Evolutionary conservation across 2,888 invertebrate genomes (phyloP).

Genomic region (Erannis defoliaria): DNA sequence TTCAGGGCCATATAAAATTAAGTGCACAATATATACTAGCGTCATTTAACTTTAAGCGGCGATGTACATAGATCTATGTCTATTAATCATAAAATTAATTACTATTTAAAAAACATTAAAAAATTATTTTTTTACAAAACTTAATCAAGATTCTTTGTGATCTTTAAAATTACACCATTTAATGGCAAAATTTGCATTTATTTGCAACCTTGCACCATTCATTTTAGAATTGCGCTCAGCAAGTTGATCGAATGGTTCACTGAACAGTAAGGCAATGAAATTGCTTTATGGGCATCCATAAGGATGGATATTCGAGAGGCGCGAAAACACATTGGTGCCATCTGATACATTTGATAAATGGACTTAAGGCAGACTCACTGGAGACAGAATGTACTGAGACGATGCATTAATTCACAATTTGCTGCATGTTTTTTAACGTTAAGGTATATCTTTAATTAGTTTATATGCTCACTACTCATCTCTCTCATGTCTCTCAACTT

Average conservation of each 20-base stretch:
- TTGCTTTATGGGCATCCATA: constrained; percentile 6
- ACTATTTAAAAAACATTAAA: too few relatives aligned
- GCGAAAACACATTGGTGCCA: constrained; percentile 12
- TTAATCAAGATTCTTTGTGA: too few relatives aligned
- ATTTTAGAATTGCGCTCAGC: background rate
- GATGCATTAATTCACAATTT: background rate
- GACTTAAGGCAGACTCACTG: constrained; percentile 1
- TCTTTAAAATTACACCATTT: background rate
- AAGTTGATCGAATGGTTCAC: constrained; percentile 5
- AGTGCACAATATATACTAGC: too few relatives aligned
- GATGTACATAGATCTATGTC: too few relatives aligned
- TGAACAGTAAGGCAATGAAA: constrained; percentile 19
- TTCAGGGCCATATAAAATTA: too few relatives aligned
- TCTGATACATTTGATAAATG: constrained; percentile 17
- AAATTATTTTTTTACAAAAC: too few relatives aligned
- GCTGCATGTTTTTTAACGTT: background rate
- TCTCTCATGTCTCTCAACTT: too few relatives aligned
- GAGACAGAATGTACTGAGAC: background rate
- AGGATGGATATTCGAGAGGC: constrained; percentile 13
- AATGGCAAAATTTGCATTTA: background rate
- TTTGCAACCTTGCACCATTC: background rate
- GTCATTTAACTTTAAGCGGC: too few relatives aligned
- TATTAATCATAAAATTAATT: too few relatives aligned
- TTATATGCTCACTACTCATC: too few relatives aligned
- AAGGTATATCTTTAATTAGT: too few relatives aligned